Evolutionary conservation across 1,140 invertebrate species (phyloP).

Genomic region (Bombus breviceps): DNA sequence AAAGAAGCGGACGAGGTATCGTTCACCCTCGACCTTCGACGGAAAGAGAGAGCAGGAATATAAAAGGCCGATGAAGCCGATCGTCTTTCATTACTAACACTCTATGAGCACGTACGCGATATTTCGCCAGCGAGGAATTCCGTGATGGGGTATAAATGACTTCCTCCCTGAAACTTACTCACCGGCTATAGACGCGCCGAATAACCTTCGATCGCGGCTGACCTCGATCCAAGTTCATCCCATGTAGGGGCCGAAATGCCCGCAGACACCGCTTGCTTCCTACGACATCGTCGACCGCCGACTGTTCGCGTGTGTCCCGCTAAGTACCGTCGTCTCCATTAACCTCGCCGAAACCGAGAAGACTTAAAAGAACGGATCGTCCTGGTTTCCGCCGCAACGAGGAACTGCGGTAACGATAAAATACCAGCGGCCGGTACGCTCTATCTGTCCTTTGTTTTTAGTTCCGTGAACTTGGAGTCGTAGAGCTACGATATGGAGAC

Average conservation of each 20-base stretch:
- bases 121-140: conserved; percentile 44
- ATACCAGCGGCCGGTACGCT: neutral
- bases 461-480: too few relatives aligned
- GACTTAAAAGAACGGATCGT: neutral
- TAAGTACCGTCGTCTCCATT: conserved; percentile 14
- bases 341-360: neutral
- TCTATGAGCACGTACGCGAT: conserved; percentile 39
- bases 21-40: neutral
- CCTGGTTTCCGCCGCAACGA: neutral
- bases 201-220: conserved; percentile 60
- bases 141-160: conserved; percentile 44
- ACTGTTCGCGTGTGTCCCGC: conserved; percentile 5
- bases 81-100: conserved; percentile 58
- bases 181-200: conserved; percentile 18
- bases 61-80: conserved; percentile 36
- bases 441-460: too few relatives aligned
- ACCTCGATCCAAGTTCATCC: conserved; percentile 62
- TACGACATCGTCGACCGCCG: conserved; percentile 4
- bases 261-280: conserved; percentile 11
- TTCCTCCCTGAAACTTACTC: conserved; percentile 46
- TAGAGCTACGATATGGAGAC: too few relatives aligned
- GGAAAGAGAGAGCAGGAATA: neutral
- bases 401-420: neutral
- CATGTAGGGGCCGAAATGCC: conserved; percentile 17
- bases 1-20: neutral